These are phyloP conservation scores for Tragelaphus buxtoni DNA, from an alignment of 2,113 vertebrate species.

Conservation along the genomic window DNA sequence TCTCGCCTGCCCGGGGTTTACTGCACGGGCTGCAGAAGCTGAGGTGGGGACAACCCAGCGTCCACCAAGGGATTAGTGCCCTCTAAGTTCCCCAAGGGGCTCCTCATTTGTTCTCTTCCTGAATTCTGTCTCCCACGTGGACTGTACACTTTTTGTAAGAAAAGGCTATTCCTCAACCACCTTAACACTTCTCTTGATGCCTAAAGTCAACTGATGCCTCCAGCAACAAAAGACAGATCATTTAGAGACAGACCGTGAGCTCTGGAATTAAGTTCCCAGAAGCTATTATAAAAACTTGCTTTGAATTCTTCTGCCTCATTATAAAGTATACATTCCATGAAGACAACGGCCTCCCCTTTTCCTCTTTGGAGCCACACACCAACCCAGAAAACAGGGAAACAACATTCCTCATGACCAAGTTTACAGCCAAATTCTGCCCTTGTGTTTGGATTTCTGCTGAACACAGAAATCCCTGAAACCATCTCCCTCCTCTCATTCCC, in stretches of 20 bases:
- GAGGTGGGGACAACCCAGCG: background rate
- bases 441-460: background rate
- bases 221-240: background rate
- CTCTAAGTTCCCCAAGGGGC: background rate
- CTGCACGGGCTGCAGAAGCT: background rate
- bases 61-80: background rate
- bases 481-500: background rate
- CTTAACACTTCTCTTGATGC: background rate
- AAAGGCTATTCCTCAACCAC: background rate
- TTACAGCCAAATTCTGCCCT: background rate
- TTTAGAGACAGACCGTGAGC: background rate
- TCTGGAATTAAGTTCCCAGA: background rate
- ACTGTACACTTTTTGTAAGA: background rate
- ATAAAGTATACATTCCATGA: background rate
- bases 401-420: background rate
- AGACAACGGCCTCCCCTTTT: background rate
- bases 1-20: fast-evolving
- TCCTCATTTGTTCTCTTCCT: background rate
- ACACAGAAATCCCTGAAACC: background rate
- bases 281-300: background rate
- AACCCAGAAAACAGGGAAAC: background rate
- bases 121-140: background rate
- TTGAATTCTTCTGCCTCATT: background rate
- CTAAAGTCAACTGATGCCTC: background rate
- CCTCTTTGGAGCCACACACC: background rate